phyloP scores from a whole-genome alignment of 2,797 vertebrate species.

The Miopithecus talapoin region DNA sequence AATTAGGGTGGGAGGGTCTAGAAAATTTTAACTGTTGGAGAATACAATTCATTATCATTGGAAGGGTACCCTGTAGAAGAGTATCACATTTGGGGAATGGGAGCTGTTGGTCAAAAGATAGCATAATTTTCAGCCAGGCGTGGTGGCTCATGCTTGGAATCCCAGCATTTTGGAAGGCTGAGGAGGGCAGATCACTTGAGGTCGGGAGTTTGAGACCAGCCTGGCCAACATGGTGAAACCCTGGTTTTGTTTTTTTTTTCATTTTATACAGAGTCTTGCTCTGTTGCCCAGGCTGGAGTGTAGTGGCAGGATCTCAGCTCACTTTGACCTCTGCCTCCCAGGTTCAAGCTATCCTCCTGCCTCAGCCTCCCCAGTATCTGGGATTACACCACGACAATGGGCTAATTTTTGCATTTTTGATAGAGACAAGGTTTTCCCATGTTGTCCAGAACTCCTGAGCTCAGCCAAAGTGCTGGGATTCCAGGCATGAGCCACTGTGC shows the following conservation, averaged over 20 bases:
- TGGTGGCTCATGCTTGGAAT: neutral
- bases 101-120: neutral
- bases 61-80: neutral
- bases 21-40: neutral
- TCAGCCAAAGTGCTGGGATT: neutral
- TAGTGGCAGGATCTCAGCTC: neutral
- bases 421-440: neutral
- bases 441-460: neutral
- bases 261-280: neutral
- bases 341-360: neutral
- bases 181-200: neutral
- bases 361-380: neutral
- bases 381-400: neutral
- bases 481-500: neutral
- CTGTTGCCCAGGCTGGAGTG: neutral
- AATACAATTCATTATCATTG: neutral
- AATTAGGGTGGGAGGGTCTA: neutral
- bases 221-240: neutral
- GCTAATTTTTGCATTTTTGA: neutral
- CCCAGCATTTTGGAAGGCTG: neutral
- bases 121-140: neutral
- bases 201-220: neutral
- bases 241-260: neutral
- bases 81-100: neutral
- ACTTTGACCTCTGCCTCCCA: neutral